Conservation (phyloP, 2,113 vertebrate genomes). For the Meleagris gallopavo region DNA sequence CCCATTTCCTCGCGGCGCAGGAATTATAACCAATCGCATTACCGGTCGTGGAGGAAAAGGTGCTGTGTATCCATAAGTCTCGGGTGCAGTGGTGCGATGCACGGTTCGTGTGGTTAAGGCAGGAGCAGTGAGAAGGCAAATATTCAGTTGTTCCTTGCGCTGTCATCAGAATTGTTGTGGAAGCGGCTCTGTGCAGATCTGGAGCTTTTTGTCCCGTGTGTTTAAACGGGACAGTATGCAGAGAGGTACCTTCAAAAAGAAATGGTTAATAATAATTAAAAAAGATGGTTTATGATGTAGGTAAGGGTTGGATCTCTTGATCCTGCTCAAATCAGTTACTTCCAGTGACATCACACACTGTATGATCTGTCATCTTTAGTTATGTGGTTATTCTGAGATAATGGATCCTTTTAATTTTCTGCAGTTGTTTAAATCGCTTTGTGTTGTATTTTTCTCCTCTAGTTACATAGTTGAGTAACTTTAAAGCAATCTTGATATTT, state of each 20-base stretch:
- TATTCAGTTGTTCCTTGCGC: background rate
- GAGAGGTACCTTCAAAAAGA: background rate
- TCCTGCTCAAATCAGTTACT: background rate
- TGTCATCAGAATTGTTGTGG: background rate
- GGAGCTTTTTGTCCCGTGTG: background rate
- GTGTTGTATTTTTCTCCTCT: background rate
- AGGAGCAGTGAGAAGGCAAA: background rate
- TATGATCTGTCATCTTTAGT: fast-evolving
- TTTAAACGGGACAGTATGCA: background rate
- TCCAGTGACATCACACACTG: background rate
- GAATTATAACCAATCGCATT: too few species aligned
- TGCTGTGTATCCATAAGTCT: background rate
- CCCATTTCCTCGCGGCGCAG: too few species aligned
- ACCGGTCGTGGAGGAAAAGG: background rate
- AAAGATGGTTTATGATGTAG: background rate
- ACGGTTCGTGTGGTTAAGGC: fast-evolving
- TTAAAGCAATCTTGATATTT: background rate
- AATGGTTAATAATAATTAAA: background rate
- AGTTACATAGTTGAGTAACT: background rate
- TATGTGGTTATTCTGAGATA: background rate
- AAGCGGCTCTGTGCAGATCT: background rate
- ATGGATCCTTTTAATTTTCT: background rate
- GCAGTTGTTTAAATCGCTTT: background rate
- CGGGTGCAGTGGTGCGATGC: background rate
- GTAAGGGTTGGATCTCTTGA: background rate